These are phyloP conservation scores for Atopsyche davidsoni DNA, from an alignment of 1,140 invertebrate genomes.

Conservation along the genomic window DNA sequence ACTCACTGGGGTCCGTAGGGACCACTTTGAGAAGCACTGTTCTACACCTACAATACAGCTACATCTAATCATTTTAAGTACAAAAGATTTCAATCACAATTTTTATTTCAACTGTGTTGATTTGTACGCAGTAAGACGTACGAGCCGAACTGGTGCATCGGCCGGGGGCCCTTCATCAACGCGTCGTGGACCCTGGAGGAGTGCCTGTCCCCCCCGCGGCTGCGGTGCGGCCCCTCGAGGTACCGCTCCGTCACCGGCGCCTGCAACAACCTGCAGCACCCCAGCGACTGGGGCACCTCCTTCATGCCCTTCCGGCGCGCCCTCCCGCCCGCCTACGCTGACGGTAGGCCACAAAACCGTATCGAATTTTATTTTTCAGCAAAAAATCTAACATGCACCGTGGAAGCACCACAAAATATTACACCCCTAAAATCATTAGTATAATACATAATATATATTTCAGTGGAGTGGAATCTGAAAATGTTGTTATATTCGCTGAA, in stretches of 20 bases:
- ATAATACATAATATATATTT: too few relatives aligned
- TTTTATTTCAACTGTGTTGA: too few relatives aligned
- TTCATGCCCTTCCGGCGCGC: constrained; percentile 70
- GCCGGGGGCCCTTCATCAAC: constrained; percentile 46
- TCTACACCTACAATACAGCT: too few relatives aligned
- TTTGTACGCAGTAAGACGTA: constrained; percentile 12
- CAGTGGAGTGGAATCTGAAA: too few relatives aligned
- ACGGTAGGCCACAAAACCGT: constrained; percentile 51
- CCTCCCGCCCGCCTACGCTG: constrained; percentile 64
- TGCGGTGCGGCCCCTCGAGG: constrained; percentile 35
- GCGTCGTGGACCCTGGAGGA: constrained; percentile 39
- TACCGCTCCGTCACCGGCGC: constrained; percentile 71
- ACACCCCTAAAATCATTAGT: too few relatives aligned
- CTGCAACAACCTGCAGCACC: constrained; percentile 72
- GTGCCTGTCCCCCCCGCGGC: constrained; percentile 26
- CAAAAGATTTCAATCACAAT: too few relatives aligned
- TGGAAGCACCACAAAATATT: too few relatives aligned
- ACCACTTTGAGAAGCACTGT: too few relatives aligned
- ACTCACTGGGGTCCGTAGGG: too few relatives aligned
- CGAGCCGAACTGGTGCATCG: constrained; percentile 41
- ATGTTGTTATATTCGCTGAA: too few relatives aligned
- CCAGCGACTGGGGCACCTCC: constrained; percentile 61
- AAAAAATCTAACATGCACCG: too few relatives aligned
- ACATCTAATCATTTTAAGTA: too few relatives aligned
- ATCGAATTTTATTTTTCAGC: neutral